Base-by-base conservation (phyloP, 2,113 vertebrate species). In the Lepisosteus oculatus region DNA sequence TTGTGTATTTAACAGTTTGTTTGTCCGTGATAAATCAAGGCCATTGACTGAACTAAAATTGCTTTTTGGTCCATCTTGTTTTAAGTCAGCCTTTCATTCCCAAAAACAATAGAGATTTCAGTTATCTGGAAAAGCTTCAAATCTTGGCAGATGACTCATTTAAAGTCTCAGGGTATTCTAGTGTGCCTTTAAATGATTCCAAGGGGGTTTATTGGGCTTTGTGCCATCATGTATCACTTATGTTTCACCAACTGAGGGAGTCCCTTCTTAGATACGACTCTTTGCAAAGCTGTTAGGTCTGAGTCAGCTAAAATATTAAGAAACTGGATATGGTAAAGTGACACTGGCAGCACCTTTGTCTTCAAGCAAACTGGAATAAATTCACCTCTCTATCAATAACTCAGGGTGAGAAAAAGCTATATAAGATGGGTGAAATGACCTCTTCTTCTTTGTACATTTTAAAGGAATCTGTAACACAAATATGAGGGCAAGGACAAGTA, bases 21-120 rank as follows among this genome's bases (percentile, higher is more conserved):
- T 51, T 51, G 5, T 51, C 47, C 2, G 9, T 51, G 47, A 51
- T 51, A 51, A 6, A 51, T 51, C 47, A 9, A 9, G 47, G 5
- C 47, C 47, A 51, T 51, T 51, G 47, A 9, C 47, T 68, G 79
- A 76, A 75, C 80, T 56, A 43, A 76, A 80, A 77, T 72, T 70
- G 72, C 42, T 83, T 87, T 78, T 83, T 83, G 83, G 80, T 85
- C 83, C 83, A 83, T 76, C 67, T 51, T 70, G 67, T 42, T 41
- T 62, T 77, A 44, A 45, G 74, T 4, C 71, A 68, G 74, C 64
- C 76, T 51, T 71, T 51, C 44, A 70, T 65, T 59, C 70, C 68
- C 74, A 51, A 67, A 61, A 78, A 71, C 74, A 43, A 44, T 14
- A 71, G 72, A 55, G 61, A 56, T 76, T 72, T 59, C 67, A 68